A percentile compares a stretch with the other conserved stretches of the same genome.
phyloP scores from a whole-genome alignment of 2,797 vertebrate species.

The Pangasius krempfi region DNA sequence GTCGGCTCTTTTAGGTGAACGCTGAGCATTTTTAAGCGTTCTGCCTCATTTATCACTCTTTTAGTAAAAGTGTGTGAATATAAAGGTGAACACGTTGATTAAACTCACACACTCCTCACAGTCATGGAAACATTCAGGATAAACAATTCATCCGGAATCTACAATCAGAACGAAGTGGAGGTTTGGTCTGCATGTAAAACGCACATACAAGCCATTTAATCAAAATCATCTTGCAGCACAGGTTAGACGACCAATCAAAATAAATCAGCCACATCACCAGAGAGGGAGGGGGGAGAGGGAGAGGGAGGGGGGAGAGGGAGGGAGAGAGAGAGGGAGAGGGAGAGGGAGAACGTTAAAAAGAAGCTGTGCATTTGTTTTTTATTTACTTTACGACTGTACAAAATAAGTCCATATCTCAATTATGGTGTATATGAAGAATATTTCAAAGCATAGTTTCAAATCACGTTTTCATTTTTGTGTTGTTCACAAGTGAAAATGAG shows the following conservation, averaged over 20 bases:
- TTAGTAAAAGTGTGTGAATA: background rate
- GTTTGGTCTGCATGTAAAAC: background rate
- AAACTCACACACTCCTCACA: background rate
- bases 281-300: background rate
- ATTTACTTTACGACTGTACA: constrained; percentile 44
- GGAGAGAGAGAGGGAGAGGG: background rate
- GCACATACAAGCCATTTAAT: background rate
- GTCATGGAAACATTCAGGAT: too few species aligned
- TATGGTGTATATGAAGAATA: constrained; percentile 22
- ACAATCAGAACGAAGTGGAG: background rate
- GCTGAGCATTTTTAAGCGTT: background rate
- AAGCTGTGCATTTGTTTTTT: constrained; percentile 23
- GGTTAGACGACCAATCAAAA: background rate
- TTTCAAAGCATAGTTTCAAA: constrained; percentile 33
- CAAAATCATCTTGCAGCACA: too few species aligned
- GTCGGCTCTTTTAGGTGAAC: background rate
- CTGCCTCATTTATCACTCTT: background rate
- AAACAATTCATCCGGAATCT: background rate
- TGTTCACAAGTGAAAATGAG: constrained; percentile 2
- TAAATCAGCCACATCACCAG: background rate
- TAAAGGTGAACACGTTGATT: background rate
- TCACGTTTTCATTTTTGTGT: background rate
- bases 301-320: background rate
- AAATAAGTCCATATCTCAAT: constrained; percentile 35
- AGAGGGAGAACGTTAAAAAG: background rate